Conservation (phyloP, 37 sponge, comb jelly and placozoan species). For the Petrosia ficiformis region DNA sequence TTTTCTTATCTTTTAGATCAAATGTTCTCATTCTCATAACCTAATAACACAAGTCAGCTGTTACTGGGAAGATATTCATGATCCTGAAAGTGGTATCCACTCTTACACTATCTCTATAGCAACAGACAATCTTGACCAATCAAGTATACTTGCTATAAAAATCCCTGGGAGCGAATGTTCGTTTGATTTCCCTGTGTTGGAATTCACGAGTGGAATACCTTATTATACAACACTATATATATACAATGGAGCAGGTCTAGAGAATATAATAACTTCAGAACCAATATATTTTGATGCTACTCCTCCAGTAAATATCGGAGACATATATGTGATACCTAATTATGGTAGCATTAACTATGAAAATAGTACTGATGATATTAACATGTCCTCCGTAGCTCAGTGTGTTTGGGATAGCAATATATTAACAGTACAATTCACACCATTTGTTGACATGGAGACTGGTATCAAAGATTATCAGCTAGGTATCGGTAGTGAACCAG, state of each 20-base stretch:
- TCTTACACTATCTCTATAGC: conserved; percentile 56
- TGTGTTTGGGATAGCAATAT: conserved; percentile 52
- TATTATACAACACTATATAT: conserved; percentile 43
- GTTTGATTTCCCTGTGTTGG: conserved; percentile 27
- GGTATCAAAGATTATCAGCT: conserved; percentile 33
- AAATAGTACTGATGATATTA: background rate
- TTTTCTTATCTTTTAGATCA: conserved; percentile 33
- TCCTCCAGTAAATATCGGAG: conserved; percentile 23
- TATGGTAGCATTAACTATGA: conserved; percentile 10
- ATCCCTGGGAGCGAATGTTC: conserved; percentile 18
- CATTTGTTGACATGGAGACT: conserved; percentile 30
- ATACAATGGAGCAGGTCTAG: conserved; percentile 55
- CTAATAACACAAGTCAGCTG: conserved; percentile 20
- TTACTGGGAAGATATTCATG: conserved; percentile 42
- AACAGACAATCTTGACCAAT: conserved; percentile 31
- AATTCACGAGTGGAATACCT: background rate
- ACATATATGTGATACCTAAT: conserved; percentile 44
- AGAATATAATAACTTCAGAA: conserved; percentile 1
- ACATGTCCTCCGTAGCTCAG: background rate
- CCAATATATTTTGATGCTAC: conserved; percentile 27
- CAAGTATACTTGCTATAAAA: conserved; percentile 8
- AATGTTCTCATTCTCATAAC: conserved; percentile 19
- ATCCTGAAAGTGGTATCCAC: conserved; percentile 49
- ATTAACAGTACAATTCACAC: conserved; percentile 23
- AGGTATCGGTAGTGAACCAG: conserved; percentile 34